Conservation (phyloP, 2,113 vertebrate species). For the Sminthopsis crassicaudata region DNA sequence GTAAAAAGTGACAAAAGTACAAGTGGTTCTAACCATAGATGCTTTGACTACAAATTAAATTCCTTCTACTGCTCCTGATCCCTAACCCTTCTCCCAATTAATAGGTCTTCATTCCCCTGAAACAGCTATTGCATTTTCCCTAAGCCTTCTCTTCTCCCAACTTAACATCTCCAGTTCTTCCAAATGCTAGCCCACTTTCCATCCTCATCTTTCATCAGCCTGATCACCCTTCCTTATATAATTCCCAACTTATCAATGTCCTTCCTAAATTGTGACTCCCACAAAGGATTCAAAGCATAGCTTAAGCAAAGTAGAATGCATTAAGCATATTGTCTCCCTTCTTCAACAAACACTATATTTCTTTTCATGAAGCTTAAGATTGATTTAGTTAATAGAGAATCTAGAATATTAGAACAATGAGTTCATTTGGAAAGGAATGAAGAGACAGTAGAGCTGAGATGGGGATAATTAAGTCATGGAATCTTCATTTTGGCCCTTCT, state of each 20-base stretch:
- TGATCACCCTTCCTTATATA: not conserved
- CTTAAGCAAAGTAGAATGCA: not conserved
- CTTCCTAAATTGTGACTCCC: not conserved
- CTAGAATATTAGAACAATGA: not conserved
- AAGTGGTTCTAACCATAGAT: too few species aligned
- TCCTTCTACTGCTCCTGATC: not conserved
- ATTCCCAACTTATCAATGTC: not conserved
- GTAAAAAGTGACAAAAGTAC: not conserved
- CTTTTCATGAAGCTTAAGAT: not conserved
- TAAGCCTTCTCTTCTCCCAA: not conserved
- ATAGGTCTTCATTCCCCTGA: not conserved
- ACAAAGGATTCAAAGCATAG: not conserved
- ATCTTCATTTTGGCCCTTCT: not conserved
- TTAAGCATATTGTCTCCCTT: not conserved
- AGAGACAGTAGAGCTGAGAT: not conserved
- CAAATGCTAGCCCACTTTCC: not conserved
- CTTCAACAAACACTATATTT: not conserved
- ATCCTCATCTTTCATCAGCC: too few species aligned
- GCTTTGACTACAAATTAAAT: not conserved
- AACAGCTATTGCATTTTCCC: too few species aligned
- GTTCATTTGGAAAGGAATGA: not conserved
- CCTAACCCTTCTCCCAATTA: not conserved
- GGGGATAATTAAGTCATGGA: too few species aligned
- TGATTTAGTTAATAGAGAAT: not conserved
- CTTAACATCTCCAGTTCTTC: not conserved